These are phyloP conservation scores for Zootermopsis nevadensis DNA, from an alignment of 2,888 invertebrate species.

Conservation along the genomic window DNA sequence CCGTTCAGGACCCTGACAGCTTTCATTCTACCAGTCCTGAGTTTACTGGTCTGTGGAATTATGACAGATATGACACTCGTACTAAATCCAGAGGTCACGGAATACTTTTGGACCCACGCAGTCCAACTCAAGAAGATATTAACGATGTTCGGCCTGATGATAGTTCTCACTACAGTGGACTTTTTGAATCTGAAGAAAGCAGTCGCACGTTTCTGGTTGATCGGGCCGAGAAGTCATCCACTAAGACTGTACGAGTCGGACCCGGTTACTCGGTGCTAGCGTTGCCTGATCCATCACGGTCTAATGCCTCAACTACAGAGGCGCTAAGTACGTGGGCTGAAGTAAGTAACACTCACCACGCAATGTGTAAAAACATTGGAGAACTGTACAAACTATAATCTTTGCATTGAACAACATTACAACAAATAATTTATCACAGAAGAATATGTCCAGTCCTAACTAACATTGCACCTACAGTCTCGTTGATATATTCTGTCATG, in stretches of 20 bases:
- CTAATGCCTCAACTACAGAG: too few relatives aligned
- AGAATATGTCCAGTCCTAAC: too few relatives aligned
- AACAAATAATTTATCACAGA: too few relatives aligned
- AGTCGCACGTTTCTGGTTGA: background rate
- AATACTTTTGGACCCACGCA: background rate
- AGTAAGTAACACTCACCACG: too few relatives aligned
- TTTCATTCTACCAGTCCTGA: background rate
- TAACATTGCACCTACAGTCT: too few relatives aligned
- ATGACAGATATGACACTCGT: background rate
- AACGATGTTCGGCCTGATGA: background rate
- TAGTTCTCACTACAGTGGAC: background rate
- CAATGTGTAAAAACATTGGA: too few relatives aligned
- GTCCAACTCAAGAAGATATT: background rate
- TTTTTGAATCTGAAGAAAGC: background rate
- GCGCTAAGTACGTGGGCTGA: too few relatives aligned
- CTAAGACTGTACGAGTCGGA: conserved; percentile 15
- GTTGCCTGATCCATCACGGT: background rate
- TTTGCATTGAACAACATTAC: too few relatives aligned
- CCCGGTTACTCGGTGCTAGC: conserved; percentile 33
- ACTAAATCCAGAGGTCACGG: background rate
- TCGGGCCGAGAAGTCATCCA: background rate
- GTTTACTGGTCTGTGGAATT: background rate
- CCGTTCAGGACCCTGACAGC: conserved; percentile 18
- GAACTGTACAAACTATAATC: too few relatives aligned
- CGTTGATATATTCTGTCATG: too few relatives aligned